Base-by-base conservation (phyloP, 2,797 vertebrate species). In the Meriones psammophilus region DNA sequence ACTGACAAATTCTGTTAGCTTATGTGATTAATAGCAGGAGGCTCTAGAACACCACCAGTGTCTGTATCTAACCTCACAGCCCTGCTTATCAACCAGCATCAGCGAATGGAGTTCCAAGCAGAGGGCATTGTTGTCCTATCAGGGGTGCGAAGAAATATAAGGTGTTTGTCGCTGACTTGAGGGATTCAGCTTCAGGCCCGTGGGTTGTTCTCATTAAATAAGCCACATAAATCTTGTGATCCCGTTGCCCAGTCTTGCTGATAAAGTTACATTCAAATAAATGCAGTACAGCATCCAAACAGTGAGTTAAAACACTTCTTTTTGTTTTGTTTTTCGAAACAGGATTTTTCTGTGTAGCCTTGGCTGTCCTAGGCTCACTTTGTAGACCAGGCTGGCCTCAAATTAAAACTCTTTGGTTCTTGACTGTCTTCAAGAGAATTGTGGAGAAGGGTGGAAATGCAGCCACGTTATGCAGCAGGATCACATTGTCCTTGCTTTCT, bases 1-100 rank as follows among this genome's bases (percentile, higher is more conserved):
- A 26, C 60, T 73, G 93, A 92, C 86, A 92, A 83, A 93, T 50
- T 26, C 30, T 56, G 18, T 77, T 93, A 83, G 89, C 36, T 42
- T 77, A 2, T 30, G 30, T 93, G 5, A 14, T 78, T 90, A 62
- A 54, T 96, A 88, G 42, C 9, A 69, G 80, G 88, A 24, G 71
- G 42, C 62, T 84, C 80, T 28, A 92, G 80, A 88, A 77, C 10
- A 17, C 5, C 46, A 14, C 13, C 5, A 7, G 39, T 77, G 22
- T 56, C 69, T 56, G 2, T 7, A 10, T 68, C n/a, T 20, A 50
- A 10, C 0, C 9, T 26, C 0, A 10, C 20, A 33, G 15, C 46
- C 58, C 64, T 90, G 54, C 54, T 83, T 28, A 54, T 26, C 54
- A 26, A 15, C 39, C 18, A 4, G 64, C 18, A 4, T 50, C 83